A percentile compares a stretch with the other conserved stretches of the same genome.
Conservation (phyloP, 2,888 invertebrate genomes). For the Drosophila lutescens region DNA sequence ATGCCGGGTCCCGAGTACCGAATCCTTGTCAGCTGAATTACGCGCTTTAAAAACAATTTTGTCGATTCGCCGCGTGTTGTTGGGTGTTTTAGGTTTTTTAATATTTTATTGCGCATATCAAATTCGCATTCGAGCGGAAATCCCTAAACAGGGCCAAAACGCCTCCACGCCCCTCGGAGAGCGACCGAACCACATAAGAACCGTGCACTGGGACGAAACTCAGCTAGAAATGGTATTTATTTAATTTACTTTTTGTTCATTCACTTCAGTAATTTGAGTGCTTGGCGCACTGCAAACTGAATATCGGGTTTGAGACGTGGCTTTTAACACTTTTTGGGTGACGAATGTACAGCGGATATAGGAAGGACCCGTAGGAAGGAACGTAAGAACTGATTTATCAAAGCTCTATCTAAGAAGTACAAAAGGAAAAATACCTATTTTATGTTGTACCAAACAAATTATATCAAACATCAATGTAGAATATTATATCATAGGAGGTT, state of each 20-base stretch:
- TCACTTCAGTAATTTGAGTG: background rate
- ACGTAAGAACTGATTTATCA: no score
- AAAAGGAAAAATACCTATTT: no score
- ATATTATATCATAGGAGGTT: no score
- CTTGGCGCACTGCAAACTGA: background rate
- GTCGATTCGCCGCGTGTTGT: constrained; percentile 51
- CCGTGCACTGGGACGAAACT: background rate
- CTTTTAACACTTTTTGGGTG: no score
- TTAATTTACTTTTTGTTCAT: background rate
- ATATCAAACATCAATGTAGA: no score
- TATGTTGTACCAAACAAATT: no score
- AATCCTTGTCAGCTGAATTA: constrained; percentile 59
- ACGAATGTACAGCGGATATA: no score
- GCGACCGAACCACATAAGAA: constrained; percentile 28
- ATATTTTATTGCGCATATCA: constrained; percentile 79
- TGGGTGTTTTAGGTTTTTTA: constrained; percentile 53
- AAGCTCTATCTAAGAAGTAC: no score
- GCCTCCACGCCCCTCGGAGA: constrained; percentile 23
- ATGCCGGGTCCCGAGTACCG: constrained; percentile 1
- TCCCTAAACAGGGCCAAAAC: constrained; percentile 72
- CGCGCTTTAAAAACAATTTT: constrained; percentile 78
- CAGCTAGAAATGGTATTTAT: background rate
- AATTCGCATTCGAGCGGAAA: constrained; percentile 77
- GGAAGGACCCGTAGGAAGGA: no score
- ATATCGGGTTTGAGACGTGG: background rate